Percentiles rank a stretch among this genome's conserved stretches.
Evolutionary conservation across 2,888 invertebrate species (phyloP).

Genomic region (Erebia aethiops): DNA sequence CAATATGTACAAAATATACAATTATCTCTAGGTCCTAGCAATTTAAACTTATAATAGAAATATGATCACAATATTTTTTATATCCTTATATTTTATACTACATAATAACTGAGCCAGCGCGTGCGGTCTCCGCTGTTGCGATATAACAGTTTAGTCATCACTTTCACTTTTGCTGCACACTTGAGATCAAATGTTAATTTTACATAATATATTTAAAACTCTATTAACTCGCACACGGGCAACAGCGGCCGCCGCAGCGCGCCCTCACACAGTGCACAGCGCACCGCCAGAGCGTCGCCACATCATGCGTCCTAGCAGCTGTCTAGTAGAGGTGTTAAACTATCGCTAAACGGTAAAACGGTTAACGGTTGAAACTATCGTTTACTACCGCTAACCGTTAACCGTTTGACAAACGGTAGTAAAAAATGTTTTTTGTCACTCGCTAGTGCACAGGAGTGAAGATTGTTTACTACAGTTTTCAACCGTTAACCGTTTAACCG

Average conservation of each 20-base stretch:
- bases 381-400: too few relatives aligned
- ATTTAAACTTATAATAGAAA: conserved; percentile 79
- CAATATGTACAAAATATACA: conserved; percentile 84
- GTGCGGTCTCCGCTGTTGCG: conserved; percentile 64
- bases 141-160: conserved; percentile 70
- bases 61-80: conserved; percentile 83
- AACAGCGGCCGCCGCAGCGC: conserved; percentile 61
- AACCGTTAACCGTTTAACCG: too few relatives aligned
- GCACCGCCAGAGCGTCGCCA: conserved; percentile 20
- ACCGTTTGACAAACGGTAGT: too few relatives aligned
- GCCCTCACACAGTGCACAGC: conserved; percentile 34
- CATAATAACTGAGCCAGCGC: conserved; percentile 55
- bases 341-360: too few relatives aligned
- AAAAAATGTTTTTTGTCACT: too few relatives aligned
- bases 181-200: conserved; percentile 83
- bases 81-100: conserved; percentile 73
- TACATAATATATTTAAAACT: conserved; percentile 70
- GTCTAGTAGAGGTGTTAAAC: too few relatives aligned
- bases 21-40: conserved; percentile 75
- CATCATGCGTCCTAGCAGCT: conserved; percentile 3
- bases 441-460: too few relatives aligned
- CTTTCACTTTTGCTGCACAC: conserved; percentile 80
- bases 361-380: too few relatives aligned
- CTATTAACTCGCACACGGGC: conserved; percentile 76
- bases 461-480: too few relatives aligned